Conservation (phyloP, 2,888 invertebrate genomes). For the Lasioglossum morio region DNA sequence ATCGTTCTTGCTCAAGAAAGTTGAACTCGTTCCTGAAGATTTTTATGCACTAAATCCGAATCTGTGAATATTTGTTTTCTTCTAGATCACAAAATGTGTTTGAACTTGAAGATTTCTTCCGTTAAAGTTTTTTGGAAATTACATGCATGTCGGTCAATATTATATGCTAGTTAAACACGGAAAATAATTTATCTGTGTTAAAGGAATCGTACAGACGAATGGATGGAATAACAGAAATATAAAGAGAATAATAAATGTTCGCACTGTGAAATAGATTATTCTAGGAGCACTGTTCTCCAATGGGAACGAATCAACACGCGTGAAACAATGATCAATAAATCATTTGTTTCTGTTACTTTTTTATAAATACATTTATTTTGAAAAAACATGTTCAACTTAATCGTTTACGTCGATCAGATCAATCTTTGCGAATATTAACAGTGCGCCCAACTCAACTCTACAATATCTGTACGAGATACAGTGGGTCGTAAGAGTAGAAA, state of each 20-base stretch:
- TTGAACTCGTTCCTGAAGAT: not conserved
- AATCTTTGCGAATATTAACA: slow-evolving; percentile 54
- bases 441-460: slow-evolving; percentile 33
- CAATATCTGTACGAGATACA: slow-evolving; percentile 20
- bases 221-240: too few relatives aligned
- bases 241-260: not conserved
- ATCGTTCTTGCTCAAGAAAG: not conserved
- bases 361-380: slow-evolving; percentile 75
- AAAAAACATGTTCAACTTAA: slow-evolving; percentile 63
- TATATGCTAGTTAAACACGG: not conserved
- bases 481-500: slow-evolving; percentile 33
- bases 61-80: not conserved
- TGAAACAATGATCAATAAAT: slow-evolving; percentile 28
- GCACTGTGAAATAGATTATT: not conserved
- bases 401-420: slow-evolving; percentile 39
- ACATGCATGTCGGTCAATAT: too few relatives aligned
- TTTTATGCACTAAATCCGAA: not conserved
- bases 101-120: not conserved
- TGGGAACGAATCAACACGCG: not conserved
- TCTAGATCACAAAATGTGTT: not conserved
- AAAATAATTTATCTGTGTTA: not conserved
- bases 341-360: slow-evolving; percentile 43
- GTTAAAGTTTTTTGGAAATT: not conserved
- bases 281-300: not conserved
- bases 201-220: too few relatives aligned